Evolutionary conservation across 2,797 vertebrate species (phyloP), one percentile per base, ranked within the genome.

Genomic region (Sebastes iracundus): DNA sequence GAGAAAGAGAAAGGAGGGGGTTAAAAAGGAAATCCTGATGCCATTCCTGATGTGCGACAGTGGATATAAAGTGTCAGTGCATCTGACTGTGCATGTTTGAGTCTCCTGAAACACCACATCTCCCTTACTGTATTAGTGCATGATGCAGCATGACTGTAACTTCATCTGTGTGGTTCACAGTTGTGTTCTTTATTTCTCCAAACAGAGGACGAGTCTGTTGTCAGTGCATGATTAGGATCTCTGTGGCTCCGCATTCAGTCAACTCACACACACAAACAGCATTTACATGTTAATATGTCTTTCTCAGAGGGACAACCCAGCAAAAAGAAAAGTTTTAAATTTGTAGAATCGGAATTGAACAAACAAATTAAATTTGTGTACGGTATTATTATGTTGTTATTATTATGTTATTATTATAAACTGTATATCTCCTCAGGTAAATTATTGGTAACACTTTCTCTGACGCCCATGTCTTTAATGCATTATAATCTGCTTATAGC

Each of bases 231-330:
- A 62, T 25, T 6, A 60, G 22, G 32, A 62, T 72, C 38, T 42
- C 38, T 42, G 38, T 27, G 18, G 72, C 75, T 73, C 76, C 18
- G 5, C 80, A 76, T 90, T 92, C 91, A 88, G 90, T 90, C 88
- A 83, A 59, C 70, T 42, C n/a, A 68, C 27, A 10, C 3, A 63
- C 55, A 81, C 22, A 49, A 23, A 61, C 35, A 38, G 27, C 9
- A 20, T 12, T 67, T 38, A 23, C 42, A 46, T 46, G 42, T 46
- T 18, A 46, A 18, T 46, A 46, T 18, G 14, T 18, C 16, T 18
- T 46, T 18, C 42, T 46, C 42, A 46, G 42, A 18, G 42, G 42
- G 42, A 18, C 42, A 46, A 46, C 42, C 0, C 42, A 18, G 42
- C 2, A 46, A 46, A 46, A 42, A 46, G 6, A 46, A 18, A 46